phyloP scores from a whole-genome alignment of 2,888 invertebrate species.

The Malacosoma neustria region DNA sequence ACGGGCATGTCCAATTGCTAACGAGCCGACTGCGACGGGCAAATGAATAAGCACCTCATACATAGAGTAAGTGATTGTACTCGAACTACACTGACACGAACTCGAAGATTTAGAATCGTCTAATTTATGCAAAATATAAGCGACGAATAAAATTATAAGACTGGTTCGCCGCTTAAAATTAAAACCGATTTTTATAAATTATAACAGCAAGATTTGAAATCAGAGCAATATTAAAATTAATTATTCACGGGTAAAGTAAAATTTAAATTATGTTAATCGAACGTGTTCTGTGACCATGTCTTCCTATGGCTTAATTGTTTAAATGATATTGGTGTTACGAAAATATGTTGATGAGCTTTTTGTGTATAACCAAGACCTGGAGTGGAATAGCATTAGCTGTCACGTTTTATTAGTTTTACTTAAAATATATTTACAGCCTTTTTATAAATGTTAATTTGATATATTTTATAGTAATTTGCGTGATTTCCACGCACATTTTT shows the following conservation, averaged over 20 bases:
- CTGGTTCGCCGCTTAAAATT: background rate
- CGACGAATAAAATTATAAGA: background rate
- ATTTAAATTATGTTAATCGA: conserved; percentile 1
- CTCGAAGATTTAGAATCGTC: conserved; percentile 5
- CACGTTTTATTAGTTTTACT: no score
- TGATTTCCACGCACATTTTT: no score
- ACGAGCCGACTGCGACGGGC: conserved; percentile 69
- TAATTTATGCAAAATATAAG: background rate
- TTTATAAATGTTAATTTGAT: no score
- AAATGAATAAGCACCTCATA: conserved; percentile 69
- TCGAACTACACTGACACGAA: conserved; percentile 23
- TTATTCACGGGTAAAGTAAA: conserved; percentile 7
- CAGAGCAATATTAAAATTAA: conserved; percentile 12
- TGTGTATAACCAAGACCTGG: no score
- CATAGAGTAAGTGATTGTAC: conserved; percentile 46
- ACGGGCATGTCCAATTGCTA: conserved; percentile 74
- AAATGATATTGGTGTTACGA: background rate
- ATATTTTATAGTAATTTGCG: no score
- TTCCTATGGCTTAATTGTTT: background rate
- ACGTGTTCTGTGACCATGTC: background rate
- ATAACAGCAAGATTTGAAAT: background rate
- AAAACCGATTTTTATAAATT: background rate
- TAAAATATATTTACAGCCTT: no score
- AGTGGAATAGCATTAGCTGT: no score
- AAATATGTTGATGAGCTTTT: background rate